Conservation (phyloP, 2,797 vertebrate genomes). For the Sarcophilus harrisii region DNA sequence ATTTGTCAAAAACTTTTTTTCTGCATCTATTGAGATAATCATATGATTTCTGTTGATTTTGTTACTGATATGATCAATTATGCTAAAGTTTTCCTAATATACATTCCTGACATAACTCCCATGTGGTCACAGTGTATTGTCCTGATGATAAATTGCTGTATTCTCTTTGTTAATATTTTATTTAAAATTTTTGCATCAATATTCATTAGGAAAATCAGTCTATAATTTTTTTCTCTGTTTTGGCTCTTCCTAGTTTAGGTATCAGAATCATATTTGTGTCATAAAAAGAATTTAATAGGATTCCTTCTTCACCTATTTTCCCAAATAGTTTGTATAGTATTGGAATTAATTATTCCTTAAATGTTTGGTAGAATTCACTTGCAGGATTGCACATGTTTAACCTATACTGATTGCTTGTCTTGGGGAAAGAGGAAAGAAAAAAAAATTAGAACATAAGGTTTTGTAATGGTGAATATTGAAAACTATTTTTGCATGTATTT, state of each 20-base stretch:
- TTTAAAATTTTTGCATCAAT: neutral
- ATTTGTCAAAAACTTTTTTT: neutral
- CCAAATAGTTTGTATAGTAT: neutral
- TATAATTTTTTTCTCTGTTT: neutral
- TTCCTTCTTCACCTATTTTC: neutral
- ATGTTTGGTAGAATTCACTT: too few species aligned
- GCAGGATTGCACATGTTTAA: too few species aligned
- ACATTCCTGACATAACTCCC: neutral
- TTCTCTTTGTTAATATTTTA: neutral
- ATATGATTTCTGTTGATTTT: neutral
- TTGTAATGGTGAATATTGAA: too few species aligned
- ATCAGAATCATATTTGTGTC: neutral
- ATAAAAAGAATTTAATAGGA: neutral
- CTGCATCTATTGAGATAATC: neutral
- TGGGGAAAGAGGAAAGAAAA: too few species aligned
- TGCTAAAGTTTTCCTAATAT: neutral
- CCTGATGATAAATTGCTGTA: neutral
- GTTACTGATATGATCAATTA: neutral
- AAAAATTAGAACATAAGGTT: too few species aligned
- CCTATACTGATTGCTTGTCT: too few species aligned
- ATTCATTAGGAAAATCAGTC: neutral
- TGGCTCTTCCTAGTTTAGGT: neutral
- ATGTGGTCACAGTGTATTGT: too few species aligned
- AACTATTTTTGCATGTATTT: too few species aligned
- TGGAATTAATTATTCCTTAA: neutral